Conservation (phyloP, 2,888 invertebrate genomes). For the Luffia ferchaultella region DNA sequence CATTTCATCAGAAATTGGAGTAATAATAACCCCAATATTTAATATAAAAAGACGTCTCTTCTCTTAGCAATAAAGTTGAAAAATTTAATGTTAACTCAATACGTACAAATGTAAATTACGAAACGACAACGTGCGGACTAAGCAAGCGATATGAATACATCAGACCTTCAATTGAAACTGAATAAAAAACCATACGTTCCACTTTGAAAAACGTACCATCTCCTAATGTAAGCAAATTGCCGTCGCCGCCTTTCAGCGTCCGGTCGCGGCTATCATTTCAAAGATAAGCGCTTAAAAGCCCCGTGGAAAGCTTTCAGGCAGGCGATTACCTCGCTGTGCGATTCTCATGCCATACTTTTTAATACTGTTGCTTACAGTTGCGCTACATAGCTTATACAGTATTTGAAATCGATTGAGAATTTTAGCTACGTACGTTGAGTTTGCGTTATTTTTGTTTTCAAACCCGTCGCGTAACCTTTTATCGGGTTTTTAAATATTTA, state of each 20-base stretch:
- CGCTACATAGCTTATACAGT: neutral
- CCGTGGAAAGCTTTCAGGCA: conserved; percentile 57
- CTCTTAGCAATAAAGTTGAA: neutral
- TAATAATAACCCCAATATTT: no score
- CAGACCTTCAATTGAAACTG: conserved; percentile 1
- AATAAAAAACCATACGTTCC: conserved; percentile 19
- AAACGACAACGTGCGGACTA: neutral
- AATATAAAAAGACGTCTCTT: neutral
- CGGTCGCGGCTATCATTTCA: conserved; percentile 60
- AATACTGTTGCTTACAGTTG: neutral
- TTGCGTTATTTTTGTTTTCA: neutral
- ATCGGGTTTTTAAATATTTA: no score
- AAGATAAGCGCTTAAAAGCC: conserved; percentile 66
- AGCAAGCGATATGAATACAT: neutral
- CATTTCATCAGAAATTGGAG: no score
- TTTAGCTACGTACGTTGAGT: neutral
- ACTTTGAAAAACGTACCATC: conserved; percentile 40
- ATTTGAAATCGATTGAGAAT: neutral
- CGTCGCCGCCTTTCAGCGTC: conserved; percentile 59
- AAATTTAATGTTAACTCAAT: neutral
- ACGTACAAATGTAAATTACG: neutral
- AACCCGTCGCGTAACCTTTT: no score
- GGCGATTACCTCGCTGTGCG: conserved; percentile 15
- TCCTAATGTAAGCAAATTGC: conserved; percentile 65
- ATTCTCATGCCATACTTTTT: neutral